Percentiles rank a stretch among this genome's conserved stretches.
Evolutionary conservation across 37 sponge, comb jelly and placozoan species (phyloP).

Genomic region (Bolinopsis microptera): DNA sequence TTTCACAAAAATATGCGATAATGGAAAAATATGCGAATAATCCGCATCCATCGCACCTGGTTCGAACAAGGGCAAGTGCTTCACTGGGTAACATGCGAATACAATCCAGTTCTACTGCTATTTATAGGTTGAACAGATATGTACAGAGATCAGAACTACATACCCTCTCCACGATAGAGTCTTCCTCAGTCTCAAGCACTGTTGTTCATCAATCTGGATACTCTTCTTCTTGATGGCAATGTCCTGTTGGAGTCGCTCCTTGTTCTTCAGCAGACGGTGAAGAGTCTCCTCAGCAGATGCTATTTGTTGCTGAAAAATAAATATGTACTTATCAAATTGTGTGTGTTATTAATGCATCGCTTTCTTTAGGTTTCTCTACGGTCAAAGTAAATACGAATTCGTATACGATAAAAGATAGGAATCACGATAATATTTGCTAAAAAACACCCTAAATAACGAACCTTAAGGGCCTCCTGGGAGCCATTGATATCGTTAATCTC

Average conservation of each 20-base stretch:
- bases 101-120: no score
- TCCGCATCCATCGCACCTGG: no score
- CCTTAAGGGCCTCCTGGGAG: slow-evolving; percentile 52
- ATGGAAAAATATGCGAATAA: no score
- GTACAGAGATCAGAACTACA: neutral
- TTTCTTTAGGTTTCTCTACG: no score
- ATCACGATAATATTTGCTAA: no score
- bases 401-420: no score
- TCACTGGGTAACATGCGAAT: neutral
- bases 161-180: slow-evolving; percentile 60
- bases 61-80: neutral
- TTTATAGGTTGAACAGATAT: neutral
- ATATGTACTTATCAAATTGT: no score
- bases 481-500: slow-evolving; percentile 43
- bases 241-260: slow-evolving; percentile 60
- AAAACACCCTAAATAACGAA: no score
- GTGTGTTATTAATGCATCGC: no score
- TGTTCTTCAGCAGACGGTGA: slow-evolving; percentile 58
- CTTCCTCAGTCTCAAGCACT: slow-evolving; percentile 56
- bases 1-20: no score
- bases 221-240: slow-evolving; percentile 65
- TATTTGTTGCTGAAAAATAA: slow-evolving; percentile 31
- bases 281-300: slow-evolving; percentile 63
- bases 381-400: no score
- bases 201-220: slow-evolving; percentile 65